These are phyloP conservation scores for Prenolepis imparis DNA, from an alignment of 2,888 invertebrate genomes.

Conservation along the genomic window DNA sequence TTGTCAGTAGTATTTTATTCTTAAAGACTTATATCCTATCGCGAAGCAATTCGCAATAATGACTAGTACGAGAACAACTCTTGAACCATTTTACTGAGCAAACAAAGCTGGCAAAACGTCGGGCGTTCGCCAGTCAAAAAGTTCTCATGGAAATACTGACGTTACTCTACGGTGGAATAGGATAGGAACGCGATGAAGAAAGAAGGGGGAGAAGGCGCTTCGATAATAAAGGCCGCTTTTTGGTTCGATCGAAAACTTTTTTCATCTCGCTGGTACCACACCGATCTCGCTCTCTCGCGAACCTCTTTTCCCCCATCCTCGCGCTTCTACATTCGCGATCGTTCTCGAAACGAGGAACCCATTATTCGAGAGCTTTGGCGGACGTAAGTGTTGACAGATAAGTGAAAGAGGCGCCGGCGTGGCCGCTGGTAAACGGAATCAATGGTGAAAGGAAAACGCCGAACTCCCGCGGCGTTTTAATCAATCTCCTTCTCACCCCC, in stretches of 20 bases:
- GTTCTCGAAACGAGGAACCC: slow-evolving; percentile 61
- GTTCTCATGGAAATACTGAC: slow-evolving; percentile 61
- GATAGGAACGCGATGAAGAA: slow-evolving; percentile 3
- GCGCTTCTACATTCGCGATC: slow-evolving; percentile 44
- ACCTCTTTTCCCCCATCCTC: not conserved
- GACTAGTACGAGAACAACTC: not conserved
- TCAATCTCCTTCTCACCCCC: slow-evolving; percentile 74
- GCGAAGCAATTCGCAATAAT: slow-evolving; percentile 13
- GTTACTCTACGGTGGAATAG: slow-evolving; percentile 13
- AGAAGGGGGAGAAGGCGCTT: slow-evolving; percentile 26
- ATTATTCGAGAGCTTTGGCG: slow-evolving; percentile 73
- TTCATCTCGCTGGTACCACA: slow-evolving; percentile 70
- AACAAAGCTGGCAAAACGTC: slow-evolving; percentile 28
- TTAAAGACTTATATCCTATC: not conserved
- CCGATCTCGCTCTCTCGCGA: slow-evolving; percentile 37
- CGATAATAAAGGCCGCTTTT: slow-evolving; percentile 71
- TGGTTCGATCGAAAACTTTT: slow-evolving; percentile 75
- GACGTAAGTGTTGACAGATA: slow-evolving; percentile 77
- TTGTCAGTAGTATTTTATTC: not conserved
- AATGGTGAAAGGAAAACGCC: slow-evolving; percentile 76
- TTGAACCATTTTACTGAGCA: not conserved
- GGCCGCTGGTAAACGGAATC: slow-evolving; percentile 70
- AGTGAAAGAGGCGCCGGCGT: slow-evolving; percentile 69
- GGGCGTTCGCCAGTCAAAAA: slow-evolving; percentile 47
- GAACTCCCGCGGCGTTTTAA: slow-evolving; percentile 75